These are phyloP conservation scores for Tarsius wallacei DNA, from an alignment of 2,797 vertebrate genomes.

Conservation along the genomic window DNA sequence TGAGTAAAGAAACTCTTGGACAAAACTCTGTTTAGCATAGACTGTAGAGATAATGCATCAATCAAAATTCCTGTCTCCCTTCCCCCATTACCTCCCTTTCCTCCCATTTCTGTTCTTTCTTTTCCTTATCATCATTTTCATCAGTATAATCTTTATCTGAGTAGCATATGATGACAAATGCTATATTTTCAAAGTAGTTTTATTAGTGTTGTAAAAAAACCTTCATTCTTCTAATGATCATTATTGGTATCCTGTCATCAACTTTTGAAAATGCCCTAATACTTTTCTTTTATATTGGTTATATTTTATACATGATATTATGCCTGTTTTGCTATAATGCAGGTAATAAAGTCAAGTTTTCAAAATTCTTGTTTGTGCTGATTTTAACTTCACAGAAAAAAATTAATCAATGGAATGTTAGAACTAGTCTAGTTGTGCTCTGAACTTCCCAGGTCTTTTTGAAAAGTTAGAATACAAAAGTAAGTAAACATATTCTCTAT, in stretches of 20 bases:
- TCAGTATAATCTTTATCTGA: not conserved
- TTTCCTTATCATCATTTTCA: not conserved
- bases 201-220: not conserved
- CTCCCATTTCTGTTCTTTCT: too few relatives aligned
- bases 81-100: too few relatives aligned
- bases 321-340: not conserved
- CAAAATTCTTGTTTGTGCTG: not conserved
- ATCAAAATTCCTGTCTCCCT: not conserved
- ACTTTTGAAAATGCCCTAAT: not conserved
- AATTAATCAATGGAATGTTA: constrained; percentile 49
- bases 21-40: not conserved
- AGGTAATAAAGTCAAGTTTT: not conserved
- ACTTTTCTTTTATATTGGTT: not conserved
- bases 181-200: not conserved
- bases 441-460: not conserved
- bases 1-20: not conserved
- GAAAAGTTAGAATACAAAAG: not conserved
- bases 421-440: not conserved
- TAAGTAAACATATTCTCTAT: constrained; percentile 9
- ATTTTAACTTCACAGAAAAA: constrained; percentile 10
- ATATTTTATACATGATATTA: not conserved
- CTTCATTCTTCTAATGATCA: not conserved
- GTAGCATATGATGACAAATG: not conserved
- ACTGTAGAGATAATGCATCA: not conserved
- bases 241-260: not conserved